Conservation (phyloP, 2,797 vertebrate species). For the Hybognathus amarus region DNA sequence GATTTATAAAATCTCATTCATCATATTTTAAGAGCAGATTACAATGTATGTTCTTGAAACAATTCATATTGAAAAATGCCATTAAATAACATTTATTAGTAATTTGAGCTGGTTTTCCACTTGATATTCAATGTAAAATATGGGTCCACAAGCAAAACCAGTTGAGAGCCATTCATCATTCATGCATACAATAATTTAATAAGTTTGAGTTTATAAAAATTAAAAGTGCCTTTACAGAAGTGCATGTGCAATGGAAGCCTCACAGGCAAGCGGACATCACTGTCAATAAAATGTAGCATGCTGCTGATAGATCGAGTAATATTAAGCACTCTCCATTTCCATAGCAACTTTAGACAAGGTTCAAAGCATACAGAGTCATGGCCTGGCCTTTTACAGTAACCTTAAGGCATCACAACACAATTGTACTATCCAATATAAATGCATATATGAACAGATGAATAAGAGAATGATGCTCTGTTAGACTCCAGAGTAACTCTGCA, state of each 20-base stretch:
- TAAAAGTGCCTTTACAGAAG: not conserved
- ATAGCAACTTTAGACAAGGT: slow-evolving; percentile 13
- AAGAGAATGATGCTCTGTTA: not conserved
- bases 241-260: not conserved
- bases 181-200: not conserved
- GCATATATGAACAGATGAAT: not conserved
- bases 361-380: not conserved
- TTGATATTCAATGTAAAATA: not conserved
- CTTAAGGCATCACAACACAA: not conserved
- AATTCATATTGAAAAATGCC: not conserved
- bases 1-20: not conserved
- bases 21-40: not conserved
- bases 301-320: not conserved
- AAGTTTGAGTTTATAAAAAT: not conserved
- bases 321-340: not conserved
- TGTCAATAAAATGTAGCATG: not conserved
- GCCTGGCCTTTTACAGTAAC: slow-evolving; percentile 1
- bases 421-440: not conserved
- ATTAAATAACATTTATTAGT: not conserved
- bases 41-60: not conserved
- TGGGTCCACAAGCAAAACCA: not conserved
- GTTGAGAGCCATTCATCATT: not conserved
- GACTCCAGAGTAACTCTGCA: not conserved
- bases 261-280: not conserved
- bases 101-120: not conserved